Conservation (phyloP, 1,140 invertebrate species). For the Drosophila willistoni region DNA sequence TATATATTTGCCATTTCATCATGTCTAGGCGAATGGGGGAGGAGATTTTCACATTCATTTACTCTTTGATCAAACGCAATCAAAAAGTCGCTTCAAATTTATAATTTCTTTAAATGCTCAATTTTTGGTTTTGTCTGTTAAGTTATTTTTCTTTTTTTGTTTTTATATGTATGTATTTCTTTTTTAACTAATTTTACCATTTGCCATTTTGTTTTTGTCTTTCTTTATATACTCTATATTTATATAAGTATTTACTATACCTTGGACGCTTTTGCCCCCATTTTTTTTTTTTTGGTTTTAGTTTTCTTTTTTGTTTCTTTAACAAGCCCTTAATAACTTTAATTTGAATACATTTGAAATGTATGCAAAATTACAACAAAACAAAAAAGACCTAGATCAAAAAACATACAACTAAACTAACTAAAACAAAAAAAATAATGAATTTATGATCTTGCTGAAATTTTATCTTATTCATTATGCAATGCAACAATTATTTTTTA, state of each 20-base stretch:
- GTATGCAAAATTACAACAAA: slow-evolving; percentile 58
- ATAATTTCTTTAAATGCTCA: slow-evolving; percentile 68
- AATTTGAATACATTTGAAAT: slow-evolving; percentile 71
- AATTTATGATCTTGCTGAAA: neutral
- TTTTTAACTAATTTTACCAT: slow-evolving; percentile 61
- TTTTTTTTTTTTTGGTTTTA: neutral
- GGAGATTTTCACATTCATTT: slow-evolving; percentile 53
- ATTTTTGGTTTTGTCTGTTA: slow-evolving; percentile 63
- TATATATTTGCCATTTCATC: slow-evolving; percentile 44
- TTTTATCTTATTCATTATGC: slow-evolving; percentile 7
- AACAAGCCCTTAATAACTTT: slow-evolving; percentile 59
- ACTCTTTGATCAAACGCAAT: slow-evolving; percentile 76
- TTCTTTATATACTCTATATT: slow-evolving; percentile 27
- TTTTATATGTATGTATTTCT: slow-evolving; percentile 21
- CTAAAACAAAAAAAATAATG: neutral
- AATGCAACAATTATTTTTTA: slow-evolving; percentile 19
- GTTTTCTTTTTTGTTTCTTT: slow-evolving; percentile 27
- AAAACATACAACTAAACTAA: slow-evolving; percentile 6
- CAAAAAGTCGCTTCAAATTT: slow-evolving; percentile 59
- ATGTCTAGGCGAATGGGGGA: neutral
- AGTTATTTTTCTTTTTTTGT: slow-evolving; percentile 18
- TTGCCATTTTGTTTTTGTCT: slow-evolving; percentile 51
- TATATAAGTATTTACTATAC: slow-evolving; percentile 23
- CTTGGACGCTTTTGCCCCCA: neutral
- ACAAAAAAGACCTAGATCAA: slow-evolving; percentile 5